Evolutionary conservation across 2,888 invertebrate genomes (phyloP).

Genomic region (Biston betularia): DNA sequence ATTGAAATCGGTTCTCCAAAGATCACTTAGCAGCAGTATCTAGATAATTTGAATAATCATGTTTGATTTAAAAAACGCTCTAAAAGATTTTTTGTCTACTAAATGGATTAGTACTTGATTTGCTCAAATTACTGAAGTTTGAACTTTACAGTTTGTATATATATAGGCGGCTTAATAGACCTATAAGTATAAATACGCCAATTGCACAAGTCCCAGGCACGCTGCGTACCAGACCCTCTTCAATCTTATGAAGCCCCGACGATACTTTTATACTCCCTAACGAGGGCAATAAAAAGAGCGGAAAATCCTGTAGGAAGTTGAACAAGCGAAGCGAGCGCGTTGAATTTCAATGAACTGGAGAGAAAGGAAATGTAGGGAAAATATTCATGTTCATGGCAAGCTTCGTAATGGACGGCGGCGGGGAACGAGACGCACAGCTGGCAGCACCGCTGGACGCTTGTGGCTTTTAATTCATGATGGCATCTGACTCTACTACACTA

Average conservation of each 20-base stretch:
- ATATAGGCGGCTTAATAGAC: no score
- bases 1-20: not conserved
- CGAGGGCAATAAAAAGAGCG: conserved; percentile 46
- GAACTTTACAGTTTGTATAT: not conserved
- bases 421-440: conserved; percentile 22
- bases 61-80: not conserved
- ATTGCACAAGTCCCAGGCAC: conserved; percentile 4
- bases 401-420: conserved; percentile 25
- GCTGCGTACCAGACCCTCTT: conserved; percentile 21
- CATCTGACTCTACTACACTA: not conserved
- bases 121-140: not conserved
- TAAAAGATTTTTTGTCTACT: not conserved
- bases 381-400: conserved; percentile 8
- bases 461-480: not conserved
- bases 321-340: conserved; percentile 30
- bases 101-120: no score
- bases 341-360: conserved; percentile 58
- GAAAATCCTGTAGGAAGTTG: conserved; percentile 52
- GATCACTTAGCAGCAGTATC: not conserved
- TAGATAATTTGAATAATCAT: not conserved
- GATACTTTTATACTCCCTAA: conserved; percentile 41
- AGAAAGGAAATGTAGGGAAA: conserved; percentile 27
- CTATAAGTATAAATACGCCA: conserved; percentile 3
- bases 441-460: conserved; percentile 18
- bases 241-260: conserved; percentile 59